phyloP scores from a whole-genome alignment of 2,888 invertebrate species.

The Koerneria pararmatus region DNA sequence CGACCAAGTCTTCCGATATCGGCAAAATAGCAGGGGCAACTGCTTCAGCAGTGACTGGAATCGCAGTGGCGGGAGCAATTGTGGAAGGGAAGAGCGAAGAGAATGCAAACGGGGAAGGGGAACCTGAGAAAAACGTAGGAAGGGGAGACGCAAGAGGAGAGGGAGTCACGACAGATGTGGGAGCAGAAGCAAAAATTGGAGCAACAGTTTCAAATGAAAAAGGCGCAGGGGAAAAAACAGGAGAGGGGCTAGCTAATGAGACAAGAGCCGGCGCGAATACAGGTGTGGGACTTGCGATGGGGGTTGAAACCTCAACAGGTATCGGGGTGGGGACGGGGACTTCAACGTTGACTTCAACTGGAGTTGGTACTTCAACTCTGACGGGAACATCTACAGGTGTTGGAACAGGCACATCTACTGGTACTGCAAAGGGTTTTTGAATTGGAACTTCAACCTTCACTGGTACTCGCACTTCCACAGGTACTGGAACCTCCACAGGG shows the following conservation, averaged over 20 bases:
- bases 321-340: conserved; percentile 7
- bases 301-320: conserved; percentile 16
- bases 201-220: conserved; percentile 8
- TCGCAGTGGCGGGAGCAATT: background rate
- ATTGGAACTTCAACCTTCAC: conserved; percentile 17
- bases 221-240: conserved; percentile 6
- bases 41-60: background rate
- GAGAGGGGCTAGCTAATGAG: conserved; percentile 9
- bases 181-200: conserved; percentile 11
- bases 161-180: background rate
- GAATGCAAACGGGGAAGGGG: background rate
- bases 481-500: conserved; percentile 10
- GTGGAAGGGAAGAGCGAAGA: background rate
- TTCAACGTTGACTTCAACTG: conserved; percentile 16
- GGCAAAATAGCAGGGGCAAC: conserved; percentile 17
- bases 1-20: conserved; percentile 20
- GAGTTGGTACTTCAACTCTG: conserved; percentile 15
- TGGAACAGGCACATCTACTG: conserved; percentile 14
- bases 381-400: conserved; percentile 15
- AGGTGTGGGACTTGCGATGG: conserved; percentile 4
- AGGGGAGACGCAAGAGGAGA: background rate
- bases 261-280: conserved; percentile 5
- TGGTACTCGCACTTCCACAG: conserved; percentile 9
- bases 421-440: conserved; percentile 9
- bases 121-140: background rate